phyloP scores from a whole-genome alignment of 2,888 invertebrate species.

The Coecobrya sp. region DNA sequence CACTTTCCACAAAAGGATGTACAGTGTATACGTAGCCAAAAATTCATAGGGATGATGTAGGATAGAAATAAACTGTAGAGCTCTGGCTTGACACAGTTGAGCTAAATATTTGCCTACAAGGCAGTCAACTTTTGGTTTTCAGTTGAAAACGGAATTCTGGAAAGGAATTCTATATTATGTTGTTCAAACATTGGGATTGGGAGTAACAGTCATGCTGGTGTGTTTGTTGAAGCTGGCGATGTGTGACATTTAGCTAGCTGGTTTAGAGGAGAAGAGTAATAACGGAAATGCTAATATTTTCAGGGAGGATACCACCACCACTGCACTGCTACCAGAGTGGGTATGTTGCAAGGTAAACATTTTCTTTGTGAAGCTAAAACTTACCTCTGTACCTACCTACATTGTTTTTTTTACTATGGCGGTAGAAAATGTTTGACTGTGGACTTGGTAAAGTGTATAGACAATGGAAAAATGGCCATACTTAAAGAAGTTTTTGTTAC shows the following conservation, averaged over 20 bases:
- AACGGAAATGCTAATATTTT: not conserved
- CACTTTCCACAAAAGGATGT: not conserved
- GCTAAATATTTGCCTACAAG: constrained; percentile 19
- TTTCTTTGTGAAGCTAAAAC: no score
- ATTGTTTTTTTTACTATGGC: no score
- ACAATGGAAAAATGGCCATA: no score
- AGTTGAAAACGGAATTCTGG: not conserved
- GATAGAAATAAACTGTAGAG: not conserved
- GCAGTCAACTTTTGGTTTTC: constrained; percentile 24
- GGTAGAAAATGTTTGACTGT: no score
- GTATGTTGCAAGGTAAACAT: no score
- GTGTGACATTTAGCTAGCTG: not conserved
- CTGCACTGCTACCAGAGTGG: no score
- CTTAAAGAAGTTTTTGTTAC: no score
- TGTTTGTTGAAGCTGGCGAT: not conserved
- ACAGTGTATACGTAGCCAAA: no score
- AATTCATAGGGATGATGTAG: not conserved
- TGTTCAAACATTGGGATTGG: not conserved
- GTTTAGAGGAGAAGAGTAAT: not conserved
- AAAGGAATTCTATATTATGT: not conserved
- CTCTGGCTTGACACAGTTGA: not conserved
- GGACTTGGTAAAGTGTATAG: no score
- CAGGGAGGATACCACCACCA: not conserved
- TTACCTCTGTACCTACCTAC: no score
- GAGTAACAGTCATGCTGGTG: constrained; percentile 21